phyloP scores from a whole-genome alignment of 2,113 vertebrate species.

The Craseonycteris thonglongyai region DNA sequence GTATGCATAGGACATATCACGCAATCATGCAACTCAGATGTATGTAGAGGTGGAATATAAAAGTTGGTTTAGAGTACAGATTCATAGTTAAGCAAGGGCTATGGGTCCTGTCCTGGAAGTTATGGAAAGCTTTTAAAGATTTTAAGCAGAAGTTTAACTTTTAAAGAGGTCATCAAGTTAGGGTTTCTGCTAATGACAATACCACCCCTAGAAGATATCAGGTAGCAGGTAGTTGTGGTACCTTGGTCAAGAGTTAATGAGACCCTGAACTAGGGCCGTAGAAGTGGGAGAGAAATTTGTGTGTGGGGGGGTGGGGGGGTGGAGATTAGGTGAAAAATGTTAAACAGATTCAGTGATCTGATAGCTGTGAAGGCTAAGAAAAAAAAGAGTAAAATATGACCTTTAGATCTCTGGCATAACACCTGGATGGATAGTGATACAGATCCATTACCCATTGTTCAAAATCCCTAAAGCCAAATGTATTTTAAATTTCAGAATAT shows the following conservation, averaged over 20 bases:
- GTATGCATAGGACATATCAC: neutral
- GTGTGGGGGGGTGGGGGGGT: fast-evolving
- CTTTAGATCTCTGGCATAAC: neutral
- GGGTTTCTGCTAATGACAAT: neutral
- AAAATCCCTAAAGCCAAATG: neutral
- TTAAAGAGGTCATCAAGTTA: neutral
- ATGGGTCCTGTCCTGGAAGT: neutral
- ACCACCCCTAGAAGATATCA: neutral
- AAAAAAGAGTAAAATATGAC: neutral
- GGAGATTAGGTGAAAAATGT: neutral
- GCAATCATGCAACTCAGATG: neutral
- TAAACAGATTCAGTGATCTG: neutral
- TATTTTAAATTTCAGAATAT: neutral
- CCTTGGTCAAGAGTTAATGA: neutral
- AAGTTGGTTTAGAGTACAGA: neutral
- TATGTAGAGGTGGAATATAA: neutral
- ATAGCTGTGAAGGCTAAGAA: neutral
- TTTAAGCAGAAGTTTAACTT: neutral
- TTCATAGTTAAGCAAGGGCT: neutral
- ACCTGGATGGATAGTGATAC: neutral
- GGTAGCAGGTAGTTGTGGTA: neutral
- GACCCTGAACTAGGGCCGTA: neutral
- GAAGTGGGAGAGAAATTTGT: neutral
- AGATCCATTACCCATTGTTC: neutral
- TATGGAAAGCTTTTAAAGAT: neutral